Conservation (phyloP, 2,113 vertebrate genomes). For the Strigops habroptila region DNA sequence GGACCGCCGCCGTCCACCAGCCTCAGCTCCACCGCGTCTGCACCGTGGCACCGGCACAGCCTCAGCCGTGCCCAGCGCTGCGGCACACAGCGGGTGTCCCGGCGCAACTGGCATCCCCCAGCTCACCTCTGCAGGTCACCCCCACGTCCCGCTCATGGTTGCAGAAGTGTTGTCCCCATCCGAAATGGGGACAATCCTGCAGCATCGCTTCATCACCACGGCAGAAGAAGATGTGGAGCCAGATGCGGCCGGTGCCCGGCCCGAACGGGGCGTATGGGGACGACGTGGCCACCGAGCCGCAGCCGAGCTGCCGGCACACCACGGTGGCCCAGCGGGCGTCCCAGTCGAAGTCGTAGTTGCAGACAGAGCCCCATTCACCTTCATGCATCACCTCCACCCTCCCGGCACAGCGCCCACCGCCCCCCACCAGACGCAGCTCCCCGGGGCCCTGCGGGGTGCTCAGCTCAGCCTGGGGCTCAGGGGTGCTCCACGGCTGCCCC, state of each 20-base stretch:
- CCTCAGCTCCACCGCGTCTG: neutral
- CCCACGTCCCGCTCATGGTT: neutral
- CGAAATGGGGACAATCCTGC: accelerated
- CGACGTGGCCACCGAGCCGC: accelerated
- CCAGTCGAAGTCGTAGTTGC: neutral
- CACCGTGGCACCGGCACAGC: accelerated
- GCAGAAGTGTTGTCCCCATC: neutral
- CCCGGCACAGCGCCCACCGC: neutral
- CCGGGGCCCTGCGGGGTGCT: neutral
- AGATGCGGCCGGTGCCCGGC: neutral
- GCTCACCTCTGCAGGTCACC: constrained; percentile 11
- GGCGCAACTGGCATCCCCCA: accelerated
- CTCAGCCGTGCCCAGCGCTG: accelerated
- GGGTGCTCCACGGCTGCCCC: neutral
- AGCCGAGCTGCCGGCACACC: constrained; percentile 24
- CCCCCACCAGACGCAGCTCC: neutral
- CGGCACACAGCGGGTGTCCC: accelerated
- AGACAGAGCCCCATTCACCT: constrained; percentile 14
- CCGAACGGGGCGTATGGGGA: neutral
- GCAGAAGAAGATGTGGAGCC: neutral
- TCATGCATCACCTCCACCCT: neutral
- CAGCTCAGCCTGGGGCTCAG: neutral
- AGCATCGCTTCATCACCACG: accelerated
- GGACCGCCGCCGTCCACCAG: neutral
- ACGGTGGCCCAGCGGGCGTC: accelerated